phyloP scores from a whole-genome alignment of 2,113 vertebrate genomes.

The Notothenia coriiceps region DNA sequence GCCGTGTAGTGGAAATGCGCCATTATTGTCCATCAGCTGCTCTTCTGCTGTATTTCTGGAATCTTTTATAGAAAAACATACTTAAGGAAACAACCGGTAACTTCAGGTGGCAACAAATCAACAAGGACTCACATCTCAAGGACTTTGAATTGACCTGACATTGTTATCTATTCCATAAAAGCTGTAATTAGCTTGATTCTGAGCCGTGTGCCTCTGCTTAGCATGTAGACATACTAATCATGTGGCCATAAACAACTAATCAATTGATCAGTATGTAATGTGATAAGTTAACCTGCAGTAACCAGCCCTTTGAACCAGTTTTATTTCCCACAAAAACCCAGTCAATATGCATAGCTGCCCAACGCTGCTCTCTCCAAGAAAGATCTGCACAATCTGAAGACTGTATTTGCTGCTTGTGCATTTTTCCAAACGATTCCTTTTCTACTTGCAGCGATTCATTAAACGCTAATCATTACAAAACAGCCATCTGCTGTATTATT shows the following conservation, averaged over 20 bases:
- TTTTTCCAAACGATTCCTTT: conserved; percentile 39
- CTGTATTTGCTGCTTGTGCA: conserved; percentile 39
- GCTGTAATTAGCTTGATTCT: not conserved
- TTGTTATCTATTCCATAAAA: not conserved
- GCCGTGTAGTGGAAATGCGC: too few relatives aligned
- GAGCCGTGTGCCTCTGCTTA: not conserved
- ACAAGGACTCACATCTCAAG: not conserved
- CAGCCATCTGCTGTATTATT: conserved; percentile 63
- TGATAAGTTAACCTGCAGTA: not conserved
- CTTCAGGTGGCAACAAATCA: too few relatives aligned
- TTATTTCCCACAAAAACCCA: not conserved
- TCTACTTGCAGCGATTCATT: conserved; percentile 52
- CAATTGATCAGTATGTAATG: not conserved
- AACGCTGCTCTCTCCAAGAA: not conserved
- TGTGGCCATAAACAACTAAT: not conserved
- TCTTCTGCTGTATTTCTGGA: not conserved
- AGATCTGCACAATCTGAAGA: conserved; percentile 1
- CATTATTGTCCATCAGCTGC: not conserved
- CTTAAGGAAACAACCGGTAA: not conserved
- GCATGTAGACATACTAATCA: not conserved
- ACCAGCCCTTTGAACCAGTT: too few relatives aligned
- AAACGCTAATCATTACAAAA: conserved; percentile 71
- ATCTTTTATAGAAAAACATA: not conserved
- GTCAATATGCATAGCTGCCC: not conserved
- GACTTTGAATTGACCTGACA: not conserved